Base-by-base conservation (phyloP, 2,113 vertebrate species). In the Syrrhaptes paradoxus region DNA sequence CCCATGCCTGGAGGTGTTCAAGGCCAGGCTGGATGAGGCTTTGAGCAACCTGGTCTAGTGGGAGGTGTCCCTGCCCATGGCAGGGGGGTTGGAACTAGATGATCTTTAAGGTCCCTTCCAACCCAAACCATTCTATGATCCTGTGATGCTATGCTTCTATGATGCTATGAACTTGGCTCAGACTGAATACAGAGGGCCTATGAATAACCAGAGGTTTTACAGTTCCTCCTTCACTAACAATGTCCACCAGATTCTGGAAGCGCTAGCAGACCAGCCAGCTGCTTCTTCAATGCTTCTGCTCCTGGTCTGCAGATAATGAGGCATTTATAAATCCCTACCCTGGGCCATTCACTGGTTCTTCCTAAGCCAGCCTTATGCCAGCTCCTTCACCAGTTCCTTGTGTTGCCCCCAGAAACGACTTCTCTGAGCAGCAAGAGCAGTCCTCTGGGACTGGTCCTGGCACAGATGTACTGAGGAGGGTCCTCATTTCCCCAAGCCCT, bases 271-370 rank as follows among this genome's bases (percentile, higher is more conserved):
- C 41, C 74, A 52, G 66, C 41, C 90, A 85, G 90, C 90, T 96
- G 87, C 77, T 93, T 66, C 71, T 58, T 79, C 85, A 85, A 3
- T 57, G 51, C 90, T 93, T 78, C 87, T 96, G 81, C 70, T 93
- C 82, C 90, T 85, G 24, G 0, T 75, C 45, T 49, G 49, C 81
- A 87, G 62, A 91, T 68, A 93, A 78, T n/a, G 22, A 85, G 55
- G 68, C 73, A 63, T 84, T 84, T 62, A 63, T 74, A 92, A 81
- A 66, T 49, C n/a, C 41, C 7, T 3, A 31, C 41, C 28, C 51
- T 67, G 57, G 45, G 28, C 61, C 74, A 31, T 49, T 74, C 58
- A 49, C 68, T 81, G n/a, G 26, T 19, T 76, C 49, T 92, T 58
- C 79, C 75, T 95, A 90, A 90, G 72, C 32, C 73, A 73, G 83